A percentile compares a stretch with the other conserved stretches of the same genome.
phyloP scores from a whole-genome alignment of 2,888 invertebrate genomes.

The Callinectes sapidus region DNA sequence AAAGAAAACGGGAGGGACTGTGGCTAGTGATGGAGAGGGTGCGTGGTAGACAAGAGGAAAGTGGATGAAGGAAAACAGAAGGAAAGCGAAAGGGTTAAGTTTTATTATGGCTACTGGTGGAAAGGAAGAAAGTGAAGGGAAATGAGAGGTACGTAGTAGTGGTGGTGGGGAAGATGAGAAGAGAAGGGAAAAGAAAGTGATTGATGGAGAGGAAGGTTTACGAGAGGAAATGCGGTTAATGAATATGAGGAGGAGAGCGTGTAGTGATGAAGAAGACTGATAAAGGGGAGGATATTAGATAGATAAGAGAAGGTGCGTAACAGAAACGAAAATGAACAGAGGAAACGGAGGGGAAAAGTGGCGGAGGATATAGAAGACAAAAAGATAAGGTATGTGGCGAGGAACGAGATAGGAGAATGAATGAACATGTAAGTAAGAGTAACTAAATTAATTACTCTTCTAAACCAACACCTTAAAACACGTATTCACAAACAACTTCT shows the following conservation, averaged over 20 bases:
- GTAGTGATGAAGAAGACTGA: neutral
- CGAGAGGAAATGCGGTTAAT: too few species aligned
- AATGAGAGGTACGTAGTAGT: neutral
- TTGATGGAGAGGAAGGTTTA: too few species aligned
- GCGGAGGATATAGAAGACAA: neutral
- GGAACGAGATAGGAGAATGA: neutral
- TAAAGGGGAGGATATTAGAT: neutral
- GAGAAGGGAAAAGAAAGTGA: too few species aligned
- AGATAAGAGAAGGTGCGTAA: neutral
- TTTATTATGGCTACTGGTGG: neutral
- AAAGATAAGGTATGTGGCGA: too few species aligned
- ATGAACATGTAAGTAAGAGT: too few species aligned
- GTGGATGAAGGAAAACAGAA: too few species aligned
- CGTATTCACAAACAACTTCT: too few species aligned
- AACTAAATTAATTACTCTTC: too few species aligned
- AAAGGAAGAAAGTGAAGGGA: neutral
- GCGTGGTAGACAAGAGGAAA: neutral
- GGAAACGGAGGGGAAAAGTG: neutral
- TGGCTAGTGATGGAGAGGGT: neutral
- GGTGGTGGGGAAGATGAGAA: neutral
- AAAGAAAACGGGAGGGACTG: neutral
- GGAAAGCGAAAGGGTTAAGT: neutral
- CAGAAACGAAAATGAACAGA: neutral
- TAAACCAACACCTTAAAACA: too few species aligned
- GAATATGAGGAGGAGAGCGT: neutral